phyloP scores from a whole-genome alignment of 2,888 invertebrate genomes.

The Melinaea marsaeus region DNA sequence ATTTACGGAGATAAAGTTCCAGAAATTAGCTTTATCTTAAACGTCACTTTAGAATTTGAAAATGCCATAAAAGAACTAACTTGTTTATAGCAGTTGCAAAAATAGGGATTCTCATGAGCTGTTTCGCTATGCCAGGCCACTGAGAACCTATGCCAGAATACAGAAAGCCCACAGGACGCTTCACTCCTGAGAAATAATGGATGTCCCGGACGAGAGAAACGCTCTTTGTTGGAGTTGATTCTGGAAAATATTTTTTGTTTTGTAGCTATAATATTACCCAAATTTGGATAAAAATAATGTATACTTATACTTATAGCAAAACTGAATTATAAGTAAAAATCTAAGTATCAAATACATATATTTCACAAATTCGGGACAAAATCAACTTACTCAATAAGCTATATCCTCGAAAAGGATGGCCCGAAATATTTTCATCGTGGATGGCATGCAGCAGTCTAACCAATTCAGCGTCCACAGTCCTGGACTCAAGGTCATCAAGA shows the following conservation, averaged over 20 bases:
- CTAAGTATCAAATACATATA: no score
- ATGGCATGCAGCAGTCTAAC: constrained; percentile 79
- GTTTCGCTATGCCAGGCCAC: constrained; percentile 90
- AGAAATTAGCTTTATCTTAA: not conserved
- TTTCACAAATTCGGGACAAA: no score
- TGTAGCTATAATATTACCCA: no score
- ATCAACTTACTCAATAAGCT: constrained; percentile 69
- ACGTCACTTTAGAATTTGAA: not conserved
- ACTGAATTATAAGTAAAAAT: no score
- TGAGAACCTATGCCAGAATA: constrained; percentile 96
- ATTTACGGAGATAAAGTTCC: no score
- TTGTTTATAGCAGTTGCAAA: constrained; percentile 84
- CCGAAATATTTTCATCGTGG: constrained; percentile 75
- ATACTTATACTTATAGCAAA: not conserved
- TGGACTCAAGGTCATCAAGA: constrained; percentile 79
- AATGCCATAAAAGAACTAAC: constrained; percentile 43
- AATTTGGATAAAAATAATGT: not conserved
- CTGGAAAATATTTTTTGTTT: constrained; percentile 35
- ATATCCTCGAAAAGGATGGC: constrained; percentile 87
- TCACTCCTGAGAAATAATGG: constrained; percentile 79
- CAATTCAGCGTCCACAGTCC: constrained; percentile 80
- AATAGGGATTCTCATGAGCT: constrained; percentile 84
- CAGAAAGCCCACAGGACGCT: constrained; percentile 89
- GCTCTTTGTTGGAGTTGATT: constrained; percentile 57
- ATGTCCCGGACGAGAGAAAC: constrained; percentile 68